Base-by-base conservation (phyloP, 64 coral and sea anemone species). In the Anthopleura sola region DNA sequence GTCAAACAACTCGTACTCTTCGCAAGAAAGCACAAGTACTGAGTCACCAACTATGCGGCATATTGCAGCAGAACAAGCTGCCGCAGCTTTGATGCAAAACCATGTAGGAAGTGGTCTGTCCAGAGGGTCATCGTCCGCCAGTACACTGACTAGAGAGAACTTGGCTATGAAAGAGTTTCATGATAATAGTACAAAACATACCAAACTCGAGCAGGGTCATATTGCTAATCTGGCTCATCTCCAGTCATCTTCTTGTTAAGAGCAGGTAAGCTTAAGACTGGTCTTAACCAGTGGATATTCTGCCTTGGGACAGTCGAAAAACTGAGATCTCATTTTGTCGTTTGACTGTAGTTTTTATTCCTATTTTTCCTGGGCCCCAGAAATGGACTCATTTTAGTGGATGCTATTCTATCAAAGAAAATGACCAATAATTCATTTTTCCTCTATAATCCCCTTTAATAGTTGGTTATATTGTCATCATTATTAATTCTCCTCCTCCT, bases 241-340 rank as follows among this genome's bases (percentile, higher is more conserved):
- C 12, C 91, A 93, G 37, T 93, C 91, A 21, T 93, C 91, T 1
- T 93, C 91, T 58, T 93, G 91, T 55, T 93, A 82, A 62, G 68
- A 26, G 21, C 7, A n/a, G 58, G 21, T 26, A 62, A n/a, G 21
- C 5, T 26, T 26, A n/a, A 56, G 16, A 56, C 55, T 56, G 14
- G 40, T 44, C 36, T 31, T 18, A 39, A 5, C 37, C n/a, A n/a
- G n/a, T 74, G 76, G 79, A 24, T 15, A 29, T 71, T 15, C 12
- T n/a, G 68, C 68, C 33, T 71, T 12, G 16, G 50, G 50, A 17
- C 12, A 12, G 50, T 17, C 14, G 13, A 1, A 53, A 53, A 53
- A 5, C 7, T 17, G 14, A 12, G 16, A 44, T 44, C 40, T 44
- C 40, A 44, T 44, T 44, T 44, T 44, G 40, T 6, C 9, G 4